Evolutionary conservation across 2,888 invertebrate genomes (phyloP).

Genomic region (Leptinotarsa haldemani): DNA sequence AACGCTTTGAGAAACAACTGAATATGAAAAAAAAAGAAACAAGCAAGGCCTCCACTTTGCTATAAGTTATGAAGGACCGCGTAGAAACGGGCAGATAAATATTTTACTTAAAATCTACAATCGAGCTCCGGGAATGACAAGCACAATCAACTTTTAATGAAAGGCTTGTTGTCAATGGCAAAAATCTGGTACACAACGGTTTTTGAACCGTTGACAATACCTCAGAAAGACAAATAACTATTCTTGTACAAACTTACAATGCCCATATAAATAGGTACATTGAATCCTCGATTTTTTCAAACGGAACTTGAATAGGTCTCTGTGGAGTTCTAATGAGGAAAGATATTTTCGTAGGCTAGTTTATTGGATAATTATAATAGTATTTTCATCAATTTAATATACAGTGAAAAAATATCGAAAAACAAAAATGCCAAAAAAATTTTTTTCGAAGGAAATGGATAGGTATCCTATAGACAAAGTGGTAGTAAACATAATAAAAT

Average conservation of each 20-base stretch:
- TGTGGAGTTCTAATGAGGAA: neutral
- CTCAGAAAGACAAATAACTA: slow-evolving; percentile 25
- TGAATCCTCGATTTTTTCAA: neutral
- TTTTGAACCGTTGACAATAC: slow-evolving; percentile 23
- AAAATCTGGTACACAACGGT: slow-evolving; percentile 25
- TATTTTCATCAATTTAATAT: too few species aligned
- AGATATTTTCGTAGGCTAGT: neutral
- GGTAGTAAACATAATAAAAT: too few species aligned
- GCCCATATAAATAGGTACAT: slow-evolving; percentile 14
- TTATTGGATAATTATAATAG: neutral
- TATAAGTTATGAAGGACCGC: slow-evolving; percentile 6
- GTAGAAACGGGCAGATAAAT: slow-evolving; percentile 18
- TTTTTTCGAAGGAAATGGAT: too few species aligned
- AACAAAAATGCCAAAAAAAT: too few species aligned
- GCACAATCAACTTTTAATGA: slow-evolving; percentile 26
- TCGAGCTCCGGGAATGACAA: slow-evolving; percentile 25
- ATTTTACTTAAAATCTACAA: slow-evolving; percentile 24
- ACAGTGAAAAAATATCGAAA: too few species aligned
- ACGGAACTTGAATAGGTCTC: neutral
- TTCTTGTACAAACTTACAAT: slow-evolving; percentile 7
- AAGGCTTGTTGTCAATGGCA: slow-evolving; percentile 24
- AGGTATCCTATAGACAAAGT: too few species aligned
- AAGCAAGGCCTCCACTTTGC: slow-evolving; percentile 7
- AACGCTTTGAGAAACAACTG: slow-evolving; percentile 11
- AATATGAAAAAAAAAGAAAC: slow-evolving; percentile 7